Conservation (phyloP, 2,797 vertebrate genomes). For the Macroramphosus scolopax region DNA sequence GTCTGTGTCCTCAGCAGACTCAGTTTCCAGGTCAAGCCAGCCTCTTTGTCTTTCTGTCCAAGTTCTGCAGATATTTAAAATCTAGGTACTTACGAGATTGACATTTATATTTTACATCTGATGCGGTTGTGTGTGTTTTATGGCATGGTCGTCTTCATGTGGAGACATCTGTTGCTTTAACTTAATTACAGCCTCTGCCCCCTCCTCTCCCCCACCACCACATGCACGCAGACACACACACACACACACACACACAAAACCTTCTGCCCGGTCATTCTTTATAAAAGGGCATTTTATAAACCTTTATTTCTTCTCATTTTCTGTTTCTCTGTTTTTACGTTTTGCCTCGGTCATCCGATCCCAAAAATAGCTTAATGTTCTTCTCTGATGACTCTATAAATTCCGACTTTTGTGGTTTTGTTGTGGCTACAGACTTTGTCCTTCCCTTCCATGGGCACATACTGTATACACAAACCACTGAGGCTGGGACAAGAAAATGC, state of each 20-base stretch:
- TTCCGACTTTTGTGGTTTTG: conserved; percentile 47
- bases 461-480: conserved; percentile 31
- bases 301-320: conserved; percentile 13
- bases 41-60: conserved; percentile 34
- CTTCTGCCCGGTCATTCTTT: background rate
- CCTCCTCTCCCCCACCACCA: conserved; percentile 39
- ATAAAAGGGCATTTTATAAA: conserved; percentile 1
- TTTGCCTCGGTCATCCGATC: conserved; percentile 16
- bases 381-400: conserved; percentile 32
- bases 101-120: conserved; percentile 34
- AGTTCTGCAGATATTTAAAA: conserved; percentile 26
- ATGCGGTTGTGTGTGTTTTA: conserved; percentile 52
- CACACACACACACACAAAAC: background rate
- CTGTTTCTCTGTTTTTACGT: conserved; percentile 16
- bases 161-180: conserved; percentile 75
- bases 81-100: conserved; percentile 13
- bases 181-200: conserved; percentile 66
- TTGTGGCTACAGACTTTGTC: conserved; percentile 55
- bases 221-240: conserved; percentile 19
- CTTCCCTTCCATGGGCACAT: conserved; percentile 27
- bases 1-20: conserved; percentile 13
- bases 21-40: conserved; percentile 28
- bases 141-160: conserved; percentile 67
- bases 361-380: background rate
- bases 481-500: conserved; percentile 64